phyloP scores from a whole-genome alignment of 1,140 invertebrate species.

The Harpegnathos saltator region DNA sequence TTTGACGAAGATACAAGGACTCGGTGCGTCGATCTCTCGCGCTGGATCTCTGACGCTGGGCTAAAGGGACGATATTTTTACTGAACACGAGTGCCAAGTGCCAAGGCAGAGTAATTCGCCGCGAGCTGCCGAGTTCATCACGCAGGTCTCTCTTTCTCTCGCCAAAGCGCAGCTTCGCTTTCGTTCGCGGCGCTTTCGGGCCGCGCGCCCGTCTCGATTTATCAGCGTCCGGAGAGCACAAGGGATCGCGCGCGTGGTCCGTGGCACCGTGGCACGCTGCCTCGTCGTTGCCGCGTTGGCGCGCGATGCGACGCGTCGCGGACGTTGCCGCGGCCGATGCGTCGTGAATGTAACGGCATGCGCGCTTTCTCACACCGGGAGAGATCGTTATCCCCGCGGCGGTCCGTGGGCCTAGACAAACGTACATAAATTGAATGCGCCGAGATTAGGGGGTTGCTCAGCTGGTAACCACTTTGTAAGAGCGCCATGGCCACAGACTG shows the following conservation, averaged over 20 bases:
- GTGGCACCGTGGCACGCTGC: no score
- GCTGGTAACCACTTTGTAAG: constrained; percentile 70
- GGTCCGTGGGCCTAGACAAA: constrained; percentile 68
- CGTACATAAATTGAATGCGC: constrained; percentile 73
- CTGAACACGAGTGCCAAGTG: no score
- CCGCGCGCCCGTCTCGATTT: constrained; percentile 3
- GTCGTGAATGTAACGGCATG: background rate
- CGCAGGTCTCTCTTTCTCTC: background rate
- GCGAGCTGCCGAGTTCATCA: background rate
- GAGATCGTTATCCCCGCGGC: constrained; percentile 72
- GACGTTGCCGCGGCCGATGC: background rate
- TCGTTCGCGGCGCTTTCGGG: background rate
- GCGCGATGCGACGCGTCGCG: background rate
- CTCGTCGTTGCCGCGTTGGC: no score
- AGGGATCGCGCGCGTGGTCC: no score
- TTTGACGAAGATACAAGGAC: background rate
- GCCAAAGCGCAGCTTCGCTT: background rate
- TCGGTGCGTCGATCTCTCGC: background rate
- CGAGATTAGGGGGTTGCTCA: constrained; percentile 63
- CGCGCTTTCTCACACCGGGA: constrained; percentile 67
- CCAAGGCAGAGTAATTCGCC: background rate
- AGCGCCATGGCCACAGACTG: constrained; percentile 54
- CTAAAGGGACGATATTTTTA: no score
- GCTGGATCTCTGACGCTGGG: no score
- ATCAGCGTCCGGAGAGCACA: background rate